These are phyloP conservation scores for Pseudomyrmex pallidus DNA, from an alignment of 1,140 invertebrate species.

Conservation along the genomic window DNA sequence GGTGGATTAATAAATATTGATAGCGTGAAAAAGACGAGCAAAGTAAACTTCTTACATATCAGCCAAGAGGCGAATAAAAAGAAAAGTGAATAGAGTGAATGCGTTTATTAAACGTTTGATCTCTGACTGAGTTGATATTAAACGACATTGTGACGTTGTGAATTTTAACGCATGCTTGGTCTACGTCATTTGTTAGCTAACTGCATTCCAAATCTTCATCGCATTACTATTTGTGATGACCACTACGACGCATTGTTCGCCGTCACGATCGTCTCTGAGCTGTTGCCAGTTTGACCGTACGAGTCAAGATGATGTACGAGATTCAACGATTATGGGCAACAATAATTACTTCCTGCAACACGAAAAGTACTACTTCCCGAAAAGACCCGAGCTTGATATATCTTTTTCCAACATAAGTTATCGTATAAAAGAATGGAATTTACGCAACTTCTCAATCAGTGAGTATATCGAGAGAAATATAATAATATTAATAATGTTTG, in stretches of 20 bases:
- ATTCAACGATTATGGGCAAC: constrained; percentile 72
- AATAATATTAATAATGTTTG: neutral
- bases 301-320: constrained; percentile 76
- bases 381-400: constrained; percentile 81
- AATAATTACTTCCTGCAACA: constrained; percentile 79
- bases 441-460: constrained; percentile 78
- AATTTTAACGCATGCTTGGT: neutral
- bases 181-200: neutral
- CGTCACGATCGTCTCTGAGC: constrained; percentile 63
- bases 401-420: constrained; percentile 79
- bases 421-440: constrained; percentile 78
- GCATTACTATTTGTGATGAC: constrained; percentile 23
- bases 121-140: neutral
- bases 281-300: constrained; percentile 65
- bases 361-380: constrained; percentile 82
- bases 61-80: neutral
- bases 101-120: constrained; percentile 21
- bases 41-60: neutral
- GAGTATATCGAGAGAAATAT: constrained; percentile 45
- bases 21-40: neutral
- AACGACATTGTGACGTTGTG: constrained; percentile 5
- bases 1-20: constrained; percentile 1
- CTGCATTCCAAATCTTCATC: neutral
- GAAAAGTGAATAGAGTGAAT: neutral
- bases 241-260: constrained; percentile 46